Percentiles rank a stretch among this genome's conserved stretches.
Evolutionary conservation across 1,140 invertebrate genomes (phyloP).

Genomic region (Dendrolimus punctatus): DNA sequence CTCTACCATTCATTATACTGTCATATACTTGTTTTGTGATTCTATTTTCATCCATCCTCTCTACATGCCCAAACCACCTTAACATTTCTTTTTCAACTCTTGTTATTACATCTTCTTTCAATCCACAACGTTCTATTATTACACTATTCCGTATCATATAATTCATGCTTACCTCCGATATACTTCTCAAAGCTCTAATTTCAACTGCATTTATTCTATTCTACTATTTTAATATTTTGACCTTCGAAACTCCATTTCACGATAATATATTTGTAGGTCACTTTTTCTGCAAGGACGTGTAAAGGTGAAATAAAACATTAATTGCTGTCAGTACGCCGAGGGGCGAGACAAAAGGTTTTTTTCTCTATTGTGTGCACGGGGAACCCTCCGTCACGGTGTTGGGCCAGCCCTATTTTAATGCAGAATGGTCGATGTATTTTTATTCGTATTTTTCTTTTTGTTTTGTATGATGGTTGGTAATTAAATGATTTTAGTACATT

Average conservation of each 20-base stretch:
- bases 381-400: constrained; percentile 38
- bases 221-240: constrained; percentile 1
- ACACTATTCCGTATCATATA: constrained; percentile 3
- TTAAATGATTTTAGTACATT: background rate
- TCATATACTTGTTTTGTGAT: too few relatives aligned
- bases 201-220: constrained; percentile 2
- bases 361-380: constrained; percentile 34
- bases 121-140: too few relatives aligned
- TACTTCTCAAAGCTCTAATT: background rate
- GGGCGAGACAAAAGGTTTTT: constrained; percentile 46
- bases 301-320: constrained; percentile 53
- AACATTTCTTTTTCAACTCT: too few relatives aligned
- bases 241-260: background rate
- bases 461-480: background rate
- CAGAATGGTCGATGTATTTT: constrained; percentile 18
- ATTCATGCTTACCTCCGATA: constrained; percentile 4
- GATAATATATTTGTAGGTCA: constrained; percentile 5
- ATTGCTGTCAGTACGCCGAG: constrained; percentile 45
- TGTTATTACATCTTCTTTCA: too few relatives aligned
- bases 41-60: too few relatives aligned
- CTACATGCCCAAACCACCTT: too few relatives aligned
- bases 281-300: constrained; percentile 16
- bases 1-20: too few relatives aligned
- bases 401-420: constrained; percentile 11
- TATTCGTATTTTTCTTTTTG: constrained; percentile 5